Percentiles rank a stretch among this genome's conserved stretches.
Conservation (phyloP, 2,797 vertebrate genomes). For the Manis pentadactyla region DNA sequence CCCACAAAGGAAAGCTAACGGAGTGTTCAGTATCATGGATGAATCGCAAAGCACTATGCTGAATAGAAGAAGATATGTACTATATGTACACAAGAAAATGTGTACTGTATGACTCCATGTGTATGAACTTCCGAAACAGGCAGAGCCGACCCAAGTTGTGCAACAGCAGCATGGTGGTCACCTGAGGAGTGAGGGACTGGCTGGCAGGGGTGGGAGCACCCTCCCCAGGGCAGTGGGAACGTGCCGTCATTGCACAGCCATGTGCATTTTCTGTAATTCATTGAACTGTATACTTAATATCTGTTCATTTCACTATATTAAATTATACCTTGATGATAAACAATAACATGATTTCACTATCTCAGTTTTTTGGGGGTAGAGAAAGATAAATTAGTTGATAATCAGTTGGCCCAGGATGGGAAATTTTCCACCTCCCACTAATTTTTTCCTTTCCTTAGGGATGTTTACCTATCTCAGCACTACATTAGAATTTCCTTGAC, state of each 20-base stretch:
- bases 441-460: background rate
- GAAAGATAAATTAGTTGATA: background rate
- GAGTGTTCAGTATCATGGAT: too few species aligned
- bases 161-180: background rate
- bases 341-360: background rate
- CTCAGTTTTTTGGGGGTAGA: background rate
- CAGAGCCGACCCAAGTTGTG: background rate
- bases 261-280: background rate
- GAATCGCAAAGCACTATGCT: background rate
- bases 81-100: background rate
- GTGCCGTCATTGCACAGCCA: background rate
- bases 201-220: background rate
- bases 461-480: background rate
- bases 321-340: background rate
- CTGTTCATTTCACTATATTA: background rate
- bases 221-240: background rate
- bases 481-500: background rate
- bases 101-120: background rate
- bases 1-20: background rate
- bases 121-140: background rate
- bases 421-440: background rate
- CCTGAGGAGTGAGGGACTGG: background rate
- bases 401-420: background rate
- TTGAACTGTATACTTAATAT: background rate
- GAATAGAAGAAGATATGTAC: background rate